Conservation (phyloP, 2,113 vertebrate species). For the Pangasianodon gigas region DNA sequence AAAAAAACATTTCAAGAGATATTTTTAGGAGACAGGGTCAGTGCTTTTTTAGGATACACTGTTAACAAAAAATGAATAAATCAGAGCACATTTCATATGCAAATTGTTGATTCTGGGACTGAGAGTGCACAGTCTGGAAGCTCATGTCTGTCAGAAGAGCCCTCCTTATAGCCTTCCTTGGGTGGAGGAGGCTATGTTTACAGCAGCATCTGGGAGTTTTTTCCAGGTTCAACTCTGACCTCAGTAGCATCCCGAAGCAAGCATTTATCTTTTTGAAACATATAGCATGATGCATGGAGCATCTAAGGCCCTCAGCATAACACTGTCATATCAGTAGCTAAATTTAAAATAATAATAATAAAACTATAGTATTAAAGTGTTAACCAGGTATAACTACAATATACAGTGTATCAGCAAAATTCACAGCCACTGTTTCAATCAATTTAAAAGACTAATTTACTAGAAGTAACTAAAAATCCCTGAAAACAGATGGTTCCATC, state of each 20-base stretch:
- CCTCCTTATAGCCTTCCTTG: not conserved
- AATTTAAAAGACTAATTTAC: not conserved
- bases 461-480: constrained; percentile 9
- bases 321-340: not conserved
- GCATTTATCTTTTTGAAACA: not conserved
- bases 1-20: too few species aligned
- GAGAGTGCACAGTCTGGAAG: not conserved
- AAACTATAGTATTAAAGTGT: not conserved
- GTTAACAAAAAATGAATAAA: not conserved
- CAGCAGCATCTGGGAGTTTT: not conserved
- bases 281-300: not conserved
- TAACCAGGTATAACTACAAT: not conserved
- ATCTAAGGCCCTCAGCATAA: not conserved
- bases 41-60: not conserved
- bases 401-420: not conserved
- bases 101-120: not conserved
- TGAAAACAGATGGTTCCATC: not conserved
- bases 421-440: not conserved
- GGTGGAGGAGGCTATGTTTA: not conserved
- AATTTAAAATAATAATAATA: not conserved
- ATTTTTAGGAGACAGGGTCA: not conserved
- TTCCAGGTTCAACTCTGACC: not conserved
- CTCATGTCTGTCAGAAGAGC: not conserved
- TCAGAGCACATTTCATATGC: not conserved
- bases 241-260: not conserved